Conservation (phyloP, 2,888 invertebrate genomes). For the Atethmia centrago region DNA sequence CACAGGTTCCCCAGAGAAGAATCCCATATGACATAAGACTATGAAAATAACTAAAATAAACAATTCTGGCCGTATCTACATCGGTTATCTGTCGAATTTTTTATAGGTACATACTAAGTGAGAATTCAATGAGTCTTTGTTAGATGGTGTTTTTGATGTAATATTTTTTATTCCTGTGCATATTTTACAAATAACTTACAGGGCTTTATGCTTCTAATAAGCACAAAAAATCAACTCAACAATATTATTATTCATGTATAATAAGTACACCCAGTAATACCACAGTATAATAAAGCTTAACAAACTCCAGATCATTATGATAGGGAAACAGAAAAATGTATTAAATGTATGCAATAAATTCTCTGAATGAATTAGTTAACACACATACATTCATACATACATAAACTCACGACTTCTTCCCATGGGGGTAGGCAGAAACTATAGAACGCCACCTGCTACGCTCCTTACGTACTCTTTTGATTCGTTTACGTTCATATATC, state of each 20-base stretch:
- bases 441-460: too few species aligned
- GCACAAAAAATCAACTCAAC: not conserved
- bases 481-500: too few species aligned
- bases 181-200: not conserved
- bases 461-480: too few species aligned
- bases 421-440: too few species aligned
- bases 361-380: not conserved
- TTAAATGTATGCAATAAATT: conserved; percentile 10
- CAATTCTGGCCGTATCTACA: too few species aligned
- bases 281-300: not conserved
- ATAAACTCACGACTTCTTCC: too few species aligned
- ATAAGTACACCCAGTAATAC: not conserved
- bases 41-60: too few species aligned
- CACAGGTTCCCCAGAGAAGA: too few species aligned
- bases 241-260: not conserved
- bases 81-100: too few species aligned
- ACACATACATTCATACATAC: too few species aligned
- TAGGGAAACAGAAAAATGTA: conserved; percentile 8
- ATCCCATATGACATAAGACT: too few species aligned
- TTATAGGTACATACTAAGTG: too few species aligned
- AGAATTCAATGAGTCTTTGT: not conserved
- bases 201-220: not conserved
- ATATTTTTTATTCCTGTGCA: not conserved
- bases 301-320: not conserved
- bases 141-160: not conserved